A percentile compares a stretch with the other conserved stretches of the same genome.
Conservation (phyloP, 92 coral and sea anemone species). For the Zoanthus solanderi region DNA sequence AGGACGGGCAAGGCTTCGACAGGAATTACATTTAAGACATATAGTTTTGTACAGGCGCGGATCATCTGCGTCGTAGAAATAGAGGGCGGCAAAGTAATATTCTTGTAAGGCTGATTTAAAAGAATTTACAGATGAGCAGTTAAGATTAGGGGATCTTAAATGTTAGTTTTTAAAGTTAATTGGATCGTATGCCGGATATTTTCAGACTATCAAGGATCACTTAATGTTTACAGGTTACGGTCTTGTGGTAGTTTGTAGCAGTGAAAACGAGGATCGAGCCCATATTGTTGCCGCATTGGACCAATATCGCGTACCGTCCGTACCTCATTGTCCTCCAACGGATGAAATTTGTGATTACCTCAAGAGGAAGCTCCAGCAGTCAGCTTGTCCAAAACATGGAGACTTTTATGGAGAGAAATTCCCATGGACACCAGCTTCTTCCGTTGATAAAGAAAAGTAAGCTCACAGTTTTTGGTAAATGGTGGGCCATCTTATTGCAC, state of each 20-base stretch:
- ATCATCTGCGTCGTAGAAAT: too few relatives aligned
- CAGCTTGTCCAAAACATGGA: slow-evolving; percentile 38
- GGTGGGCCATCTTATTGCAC: too few relatives aligned
- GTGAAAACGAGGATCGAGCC: slow-evolving; percentile 84
- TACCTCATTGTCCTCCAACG: slow-evolving; percentile 67
- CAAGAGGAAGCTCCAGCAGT: slow-evolving; percentile 54
- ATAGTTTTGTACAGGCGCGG: too few relatives aligned
- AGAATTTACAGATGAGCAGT: too few relatives aligned
- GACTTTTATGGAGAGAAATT: slow-evolving; percentile 50
- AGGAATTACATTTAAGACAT: too few relatives aligned
- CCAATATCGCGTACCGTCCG: slow-evolving; percentile 63
- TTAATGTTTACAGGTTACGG: slow-evolving; percentile 49
- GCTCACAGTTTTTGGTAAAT: neutral
- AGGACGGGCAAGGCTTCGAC: too few relatives aligned
- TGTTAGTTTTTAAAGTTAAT: too few relatives aligned
- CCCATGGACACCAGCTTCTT: slow-evolving; percentile 81
- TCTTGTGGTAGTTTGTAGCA: slow-evolving; percentile 83
- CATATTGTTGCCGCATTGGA: slow-evolving; percentile 86
- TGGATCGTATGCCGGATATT: neutral
- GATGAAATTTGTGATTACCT: slow-evolving; percentile 63
- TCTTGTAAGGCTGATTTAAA: too few relatives aligned
- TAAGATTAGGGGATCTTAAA: too few relatives aligned
- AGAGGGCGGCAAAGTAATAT: too few relatives aligned
- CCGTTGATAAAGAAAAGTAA: slow-evolving; percentile 71
- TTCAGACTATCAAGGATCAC: neutral